phyloP scores from a whole-genome alignment of 2,113 vertebrate species.

The Mus musculus region GRCm39 chr9:4679501-4680000 shows the following conservation, averaged over 20 bases:
- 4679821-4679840: too few species aligned
- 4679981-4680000: too few species aligned
- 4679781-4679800: neutral
- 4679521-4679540: constrained; percentile 55
- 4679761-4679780: neutral
- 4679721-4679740: neutral
- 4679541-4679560: neutral
- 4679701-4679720: constrained; percentile 1
- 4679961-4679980: too few species aligned
- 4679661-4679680: neutral
- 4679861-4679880: too few species aligned
- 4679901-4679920: too few species aligned
- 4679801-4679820: constrained; percentile 23
- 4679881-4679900: too few species aligned
- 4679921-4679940: too few species aligned
- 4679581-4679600: constrained; percentile 3
- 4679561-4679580: neutral
- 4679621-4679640: constrained; percentile 21
- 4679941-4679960: too few species aligned
- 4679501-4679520: constrained; percentile 50
- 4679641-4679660: constrained; percentile 1
- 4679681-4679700: neutral
- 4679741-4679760: neutral
- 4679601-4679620: neutral
- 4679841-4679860: too few species aligned